phyloP scores from a whole-genome alignment of 2,113 vertebrate species.

The Falco punctatus region DNA sequence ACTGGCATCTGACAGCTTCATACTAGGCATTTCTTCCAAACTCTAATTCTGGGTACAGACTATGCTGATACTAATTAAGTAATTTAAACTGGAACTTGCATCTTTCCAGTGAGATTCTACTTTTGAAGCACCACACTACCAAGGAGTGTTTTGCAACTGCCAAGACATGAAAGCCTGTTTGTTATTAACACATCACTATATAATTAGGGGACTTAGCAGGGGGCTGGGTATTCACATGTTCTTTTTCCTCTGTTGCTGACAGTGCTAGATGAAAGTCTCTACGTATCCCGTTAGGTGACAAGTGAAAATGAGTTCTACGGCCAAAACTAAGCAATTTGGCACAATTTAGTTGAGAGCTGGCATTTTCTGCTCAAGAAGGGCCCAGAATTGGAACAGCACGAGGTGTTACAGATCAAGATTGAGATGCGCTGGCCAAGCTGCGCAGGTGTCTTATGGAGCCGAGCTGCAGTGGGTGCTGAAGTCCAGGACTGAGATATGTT shows the following conservation, averaged over 20 bases:
- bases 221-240: not conserved
- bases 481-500: not conserved
- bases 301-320: slow-evolving; percentile 54
- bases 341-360: slow-evolving; percentile 8
- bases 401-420: not conserved
- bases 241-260: slow-evolving; percentile 23
- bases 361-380: slow-evolving; percentile 4
- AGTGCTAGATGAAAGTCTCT: slow-evolving; percentile 37
- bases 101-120: not conserved
- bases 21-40: not conserved
- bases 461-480: slow-evolving; percentile 21
- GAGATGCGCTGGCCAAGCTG: slow-evolving; percentile 6
- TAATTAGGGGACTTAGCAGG: slow-evolving; percentile 54
- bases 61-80: slow-evolving; percentile 9
- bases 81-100: slow-evolving; percentile 14
- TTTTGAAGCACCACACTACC: not conserved
- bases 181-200: slow-evolving; percentile 64
- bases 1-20: not conserved
- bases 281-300: slow-evolving; percentile 60
- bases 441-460: not conserved
- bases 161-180: slow-evolving; percentile 49
- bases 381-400: slow-evolving; percentile 7
- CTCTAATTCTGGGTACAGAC: not conserved
- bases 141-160: slow-evolving; percentile 24
- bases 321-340: slow-evolving; percentile 55